Base-by-base conservation (phyloP, 2,888 invertebrate species). In the Eumerus sabulonum region DNA sequence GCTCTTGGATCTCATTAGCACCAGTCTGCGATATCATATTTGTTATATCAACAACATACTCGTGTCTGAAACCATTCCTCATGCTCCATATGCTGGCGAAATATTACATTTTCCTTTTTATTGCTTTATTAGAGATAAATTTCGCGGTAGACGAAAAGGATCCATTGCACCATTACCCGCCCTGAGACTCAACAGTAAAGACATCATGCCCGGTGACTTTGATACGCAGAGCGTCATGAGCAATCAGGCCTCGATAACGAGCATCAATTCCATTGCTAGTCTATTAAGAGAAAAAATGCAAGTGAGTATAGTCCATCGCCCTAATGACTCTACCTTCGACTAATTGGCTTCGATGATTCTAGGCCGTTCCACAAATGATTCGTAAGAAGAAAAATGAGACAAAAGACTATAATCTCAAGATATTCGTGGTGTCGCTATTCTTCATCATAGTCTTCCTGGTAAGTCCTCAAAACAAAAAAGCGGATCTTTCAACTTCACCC, bases 261-360 rank as follows among this genome's bases (percentile, higher is more conserved):
- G 95, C 50, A 92, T 95, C 83, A 96, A 95, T 89, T 95, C 95
- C 0, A 91, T 96, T 82, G 95, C 95, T 71, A 95, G 95, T 86
- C 89, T 96, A 62, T 90, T 96, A 12, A 93, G 93, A 84, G 96
- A 96, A 86, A 96, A 96, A 89, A 90, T 96, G 83, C 95, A 95
- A 90, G 93, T 94, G 86, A 86, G 76, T 73, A 13, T 12, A 0
- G 11, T 1, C 5, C 40, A 12, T 62, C 13, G 12, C 38, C 3
- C 7, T 4, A 13, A 19, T 9, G 38, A 27, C 51, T 0, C 2
- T 44, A 40, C 5, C 40, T 40, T 40, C 27, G 27, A 27, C 2
- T 27, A 7, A 27, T 27, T 7, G 27, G 9, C 3, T 64, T 54
- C 16, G 4, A 36, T 38, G 18, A 14, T 90, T 54, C 1, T 89